These are phyloP conservation scores for Gerris lacustris DNA, from an alignment of 2,888 invertebrate species.

Conservation along the genomic window DNA sequence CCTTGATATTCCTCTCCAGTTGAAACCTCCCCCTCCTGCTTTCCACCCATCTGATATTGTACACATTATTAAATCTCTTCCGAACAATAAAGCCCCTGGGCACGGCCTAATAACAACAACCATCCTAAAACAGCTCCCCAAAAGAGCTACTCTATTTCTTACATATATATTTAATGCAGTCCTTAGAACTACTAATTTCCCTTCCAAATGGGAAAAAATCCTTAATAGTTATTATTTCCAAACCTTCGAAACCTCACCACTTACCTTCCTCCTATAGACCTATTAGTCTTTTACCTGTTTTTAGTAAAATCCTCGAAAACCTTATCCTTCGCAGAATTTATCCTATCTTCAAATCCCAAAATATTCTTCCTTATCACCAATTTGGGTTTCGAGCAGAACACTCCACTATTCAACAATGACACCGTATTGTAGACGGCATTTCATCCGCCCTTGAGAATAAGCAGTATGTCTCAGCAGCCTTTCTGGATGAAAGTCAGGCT, in stretches of 20 bases:
- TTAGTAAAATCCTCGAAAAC: constrained; percentile 8
- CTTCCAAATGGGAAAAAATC: background rate
- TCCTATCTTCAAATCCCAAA: constrained; percentile 7
- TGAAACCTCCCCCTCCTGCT: no score
- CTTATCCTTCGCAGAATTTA: constrained; percentile 6
- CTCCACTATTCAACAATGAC: constrained; percentile 17
- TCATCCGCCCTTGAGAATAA: constrained; percentile 17
- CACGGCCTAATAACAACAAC: constrained; percentile 29
- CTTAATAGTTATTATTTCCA: constrained; percentile 6
- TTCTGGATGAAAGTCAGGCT: no score
- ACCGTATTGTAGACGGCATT: constrained; percentile 16
- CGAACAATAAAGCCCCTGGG: no score
- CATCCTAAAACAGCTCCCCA: constrained; percentile 29
- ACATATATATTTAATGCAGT: no score
- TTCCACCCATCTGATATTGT: no score
- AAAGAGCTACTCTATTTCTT: constrained; percentile 26
- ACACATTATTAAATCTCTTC: no score
- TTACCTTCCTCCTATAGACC: no score
- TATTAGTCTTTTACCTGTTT: no score
- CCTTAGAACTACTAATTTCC: background rate
- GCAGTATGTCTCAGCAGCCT: constrained; percentile 15
- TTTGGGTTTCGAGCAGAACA: constrained; percentile 24
- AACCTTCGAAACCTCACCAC: constrained; percentile 6
- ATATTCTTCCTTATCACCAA: constrained; percentile 20
- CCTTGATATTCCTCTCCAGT: no score